These are phyloP conservation scores for Tethya wilhelma DNA, from an alignment of 37 sponge, comb jelly and placozoan genomes.

Conservation along the genomic window DNA sequence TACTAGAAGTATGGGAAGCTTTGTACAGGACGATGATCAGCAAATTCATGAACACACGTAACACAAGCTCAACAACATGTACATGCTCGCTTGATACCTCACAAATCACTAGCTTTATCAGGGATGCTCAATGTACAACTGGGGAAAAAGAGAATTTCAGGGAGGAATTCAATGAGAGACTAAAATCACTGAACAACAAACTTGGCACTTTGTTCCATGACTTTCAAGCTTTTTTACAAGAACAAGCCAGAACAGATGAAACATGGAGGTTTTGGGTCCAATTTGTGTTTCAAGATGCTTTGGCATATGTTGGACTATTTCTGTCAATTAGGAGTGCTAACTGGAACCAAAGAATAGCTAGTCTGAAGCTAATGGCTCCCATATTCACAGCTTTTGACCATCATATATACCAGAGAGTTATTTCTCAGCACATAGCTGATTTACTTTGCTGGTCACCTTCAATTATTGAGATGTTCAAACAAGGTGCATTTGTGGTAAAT, in stretches of 20 bases:
- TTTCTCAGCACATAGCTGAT: conserved; percentile 26
- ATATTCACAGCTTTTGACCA: conserved; percentile 37
- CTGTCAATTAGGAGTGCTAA: conserved; percentile 31
- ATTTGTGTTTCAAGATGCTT: conserved; percentile 28
- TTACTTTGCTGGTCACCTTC: neutral
- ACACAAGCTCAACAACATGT: neutral
- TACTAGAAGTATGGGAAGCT: conserved; percentile 36
- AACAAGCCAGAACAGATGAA: conserved; percentile 5
- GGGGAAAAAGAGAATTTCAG: no score
- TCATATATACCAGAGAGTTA: conserved; percentile 6
- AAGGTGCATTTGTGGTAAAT: conserved; percentile 30
- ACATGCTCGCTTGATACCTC: no score
- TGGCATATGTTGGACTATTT: conserved; percentile 29
- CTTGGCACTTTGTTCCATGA: no score
- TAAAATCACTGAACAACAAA: no score
- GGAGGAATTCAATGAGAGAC: no score
- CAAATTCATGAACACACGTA: neutral
- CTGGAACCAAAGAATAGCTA: conserved; percentile 34
- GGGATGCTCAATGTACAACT: no score
- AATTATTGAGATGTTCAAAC: neutral
- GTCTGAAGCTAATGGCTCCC: conserved; percentile 38
- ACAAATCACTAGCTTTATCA: no score
- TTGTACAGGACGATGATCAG: neutral
- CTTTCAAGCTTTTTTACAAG: neutral
- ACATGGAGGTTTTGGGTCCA: conserved; percentile 48